A percentile compares a stretch with the other conserved stretches of the same genome.
These are phyloP conservation scores for Diadromus collaris DNA, from an alignment of 2,888 invertebrate genomes.

Conservation along the genomic window DNA sequence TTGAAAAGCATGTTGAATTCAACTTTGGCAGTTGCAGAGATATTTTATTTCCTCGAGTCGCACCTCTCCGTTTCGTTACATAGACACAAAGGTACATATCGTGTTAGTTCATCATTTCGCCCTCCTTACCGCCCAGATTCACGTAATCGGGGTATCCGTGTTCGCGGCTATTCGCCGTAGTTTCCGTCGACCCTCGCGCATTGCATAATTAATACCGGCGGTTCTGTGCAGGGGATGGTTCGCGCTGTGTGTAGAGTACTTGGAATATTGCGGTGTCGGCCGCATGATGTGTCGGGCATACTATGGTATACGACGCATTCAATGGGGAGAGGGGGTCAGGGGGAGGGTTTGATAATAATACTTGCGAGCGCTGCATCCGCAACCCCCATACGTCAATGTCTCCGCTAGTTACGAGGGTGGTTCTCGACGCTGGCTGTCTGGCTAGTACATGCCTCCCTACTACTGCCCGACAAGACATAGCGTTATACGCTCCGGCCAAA, in stretches of 20 bases:
- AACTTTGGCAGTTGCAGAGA: not conserved
- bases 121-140: constrained; percentile 18
- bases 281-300: constrained; percentile 39
- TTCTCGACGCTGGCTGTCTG: constrained; percentile 26
- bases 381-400: constrained; percentile 63
- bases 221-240: constrained; percentile 39
- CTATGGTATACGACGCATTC: constrained; percentile 44
- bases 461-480: not conserved
- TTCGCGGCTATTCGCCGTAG: constrained; percentile 41
- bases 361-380: constrained; percentile 55
- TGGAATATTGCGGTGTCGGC: constrained; percentile 46
- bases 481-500: constrained; percentile 35
- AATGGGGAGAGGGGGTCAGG: constrained; percentile 16
- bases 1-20: not conserved
- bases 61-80: not conserved
- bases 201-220: constrained; percentile 71
- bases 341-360: constrained; percentile 48
- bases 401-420: constrained; percentile 53
- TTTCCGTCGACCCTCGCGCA: constrained; percentile 61
- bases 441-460: constrained; percentile 5
- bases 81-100: not conserved
- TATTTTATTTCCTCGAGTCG: not conserved
- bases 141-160: constrained; percentile 60
- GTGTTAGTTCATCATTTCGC: constrained; percentile 18
- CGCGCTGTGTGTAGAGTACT: constrained; percentile 29